phyloP scores from a whole-genome alignment of 2,113 vertebrate species.

The chimpanzee (Pan troglodytes) region DNA sequence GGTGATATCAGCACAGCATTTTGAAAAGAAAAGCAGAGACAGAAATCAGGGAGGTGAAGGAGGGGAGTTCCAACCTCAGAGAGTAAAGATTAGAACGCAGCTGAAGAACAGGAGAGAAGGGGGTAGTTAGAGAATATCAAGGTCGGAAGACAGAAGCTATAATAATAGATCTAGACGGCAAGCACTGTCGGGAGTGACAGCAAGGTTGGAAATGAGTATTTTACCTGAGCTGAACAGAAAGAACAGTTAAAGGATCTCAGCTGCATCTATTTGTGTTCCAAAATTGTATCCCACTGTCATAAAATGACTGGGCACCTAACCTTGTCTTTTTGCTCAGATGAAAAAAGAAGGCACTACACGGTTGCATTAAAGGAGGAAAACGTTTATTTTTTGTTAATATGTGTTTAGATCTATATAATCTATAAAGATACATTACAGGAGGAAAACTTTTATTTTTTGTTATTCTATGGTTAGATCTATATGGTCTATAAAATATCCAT shows the following conservation, averaged over 20 bases:
- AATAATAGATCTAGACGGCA: neutral
- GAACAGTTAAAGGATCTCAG: neutral
- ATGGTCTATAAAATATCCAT: neutral
- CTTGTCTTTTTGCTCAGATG: neutral
- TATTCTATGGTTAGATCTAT: neutral
- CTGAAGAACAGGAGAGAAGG: neutral
- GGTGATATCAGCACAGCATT: neutral
- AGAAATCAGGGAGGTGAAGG: neutral
- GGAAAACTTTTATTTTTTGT: neutral
- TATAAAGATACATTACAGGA: neutral
- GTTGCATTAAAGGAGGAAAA: neutral
- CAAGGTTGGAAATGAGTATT: neutral
- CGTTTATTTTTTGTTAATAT: neutral
- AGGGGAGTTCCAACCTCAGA: neutral
- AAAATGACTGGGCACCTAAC: neutral
- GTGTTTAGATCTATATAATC: neutral
- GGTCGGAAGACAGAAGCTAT: neutral
- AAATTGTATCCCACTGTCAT: neutral
- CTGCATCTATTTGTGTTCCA: neutral
- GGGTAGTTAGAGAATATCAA: neutral
- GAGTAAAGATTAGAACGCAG: neutral
- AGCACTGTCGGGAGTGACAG: neutral
- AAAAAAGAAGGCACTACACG: neutral
- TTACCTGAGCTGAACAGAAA: neutral
- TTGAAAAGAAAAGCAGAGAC: neutral